Evolutionary conservation across 2,888 invertebrate species (phyloP), one percentile per base, ranked within the genome.

Genomic region (Epinotia ramella): DNA sequence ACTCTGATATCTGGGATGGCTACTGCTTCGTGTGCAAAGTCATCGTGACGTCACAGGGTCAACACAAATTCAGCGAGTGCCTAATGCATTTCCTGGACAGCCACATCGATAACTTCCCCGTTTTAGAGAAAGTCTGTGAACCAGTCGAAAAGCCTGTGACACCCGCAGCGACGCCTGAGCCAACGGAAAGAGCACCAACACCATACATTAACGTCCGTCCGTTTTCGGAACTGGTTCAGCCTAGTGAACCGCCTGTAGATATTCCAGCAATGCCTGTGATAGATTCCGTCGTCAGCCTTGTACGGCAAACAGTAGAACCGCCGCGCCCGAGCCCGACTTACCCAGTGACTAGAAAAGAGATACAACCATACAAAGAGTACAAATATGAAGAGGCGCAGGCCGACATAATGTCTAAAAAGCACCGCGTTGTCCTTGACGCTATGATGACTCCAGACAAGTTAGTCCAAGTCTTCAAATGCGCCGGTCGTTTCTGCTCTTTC

Each of bases 251-350:
- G 20, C 28, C 77, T 1, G 78, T 79, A 28, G 81, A 78, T 28
- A 78, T 79, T 56, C 77, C 78, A 9, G 69, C 80, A 73, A 84
- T 90, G 72, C 94, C 92, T 3, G 84, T 93, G 76, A 95, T 96
- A 62, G 93, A 95, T 80, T 95, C 89, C 79, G 95, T 96, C 9
- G 88, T 95, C 4, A 96, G 96, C 80, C 90, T 96, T 1, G 94
- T 94, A 16, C 56, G 80, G 3, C 68, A 79, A 71, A 68, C 78
- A 3, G 78, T 80, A 11, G 83, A 86, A 13, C 77, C 79, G 64
- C 76, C 82, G 16, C 79, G 73, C 24, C 77, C 79, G 1, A 86
- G 82, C 68, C 83, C 84, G n/a, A 79, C 78, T 1, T 85, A 86
- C 59, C 83, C 84, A 16, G 67, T 76, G 11, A 70, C 77, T 12